These are phyloP conservation scores for Zoroaster sp. DNA, from an alignment of 53 echinoderm and acorn worm genomes.

Conservation along the genomic window DNA sequence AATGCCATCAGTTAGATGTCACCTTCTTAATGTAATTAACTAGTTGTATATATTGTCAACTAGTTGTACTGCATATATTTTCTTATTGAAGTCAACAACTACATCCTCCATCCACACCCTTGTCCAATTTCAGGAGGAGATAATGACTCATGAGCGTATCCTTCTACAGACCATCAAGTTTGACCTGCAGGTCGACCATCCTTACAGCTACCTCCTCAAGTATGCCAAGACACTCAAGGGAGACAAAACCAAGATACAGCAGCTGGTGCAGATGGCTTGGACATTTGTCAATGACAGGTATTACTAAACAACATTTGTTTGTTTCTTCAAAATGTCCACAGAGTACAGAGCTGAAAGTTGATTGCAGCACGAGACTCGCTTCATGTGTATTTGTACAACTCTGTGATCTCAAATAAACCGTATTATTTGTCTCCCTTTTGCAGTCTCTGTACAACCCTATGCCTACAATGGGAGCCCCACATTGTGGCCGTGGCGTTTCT, in stretches of 20 bases:
- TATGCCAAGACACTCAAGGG: conserved; percentile 98
- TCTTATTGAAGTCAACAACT: no score
- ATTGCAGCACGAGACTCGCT: no score
- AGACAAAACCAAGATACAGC: conserved; percentile 98
- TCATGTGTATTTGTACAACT: no score
- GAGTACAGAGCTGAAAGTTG: no score
- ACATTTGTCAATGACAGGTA: conserved; percentile 99
- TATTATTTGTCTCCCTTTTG: no score
- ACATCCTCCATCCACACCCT: no score
- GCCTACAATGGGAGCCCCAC: conserved; percentile 98
- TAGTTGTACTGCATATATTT: no score
- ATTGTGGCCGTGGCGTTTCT: conserved; percentile 91
- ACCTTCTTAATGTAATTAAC: no score
- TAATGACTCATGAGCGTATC: conserved; percentile 97
- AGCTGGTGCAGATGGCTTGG: conserved; percentile 99
- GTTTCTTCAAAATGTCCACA: background rate
- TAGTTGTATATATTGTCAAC: no score
- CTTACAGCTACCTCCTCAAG: conserved; percentile 96
- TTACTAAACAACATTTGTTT: background rate
- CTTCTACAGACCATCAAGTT: conserved; percentile 97
- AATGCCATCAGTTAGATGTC: no score
- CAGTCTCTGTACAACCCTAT: conserved; percentile 92
- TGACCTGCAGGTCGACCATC: conserved; percentile 98
- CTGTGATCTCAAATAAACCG: no score
- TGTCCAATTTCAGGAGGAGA: conserved; percentile 84